Evolutionary conservation across 2,888 invertebrate genomes (phyloP).

Genomic region (Saturnia pavonia): DNA sequence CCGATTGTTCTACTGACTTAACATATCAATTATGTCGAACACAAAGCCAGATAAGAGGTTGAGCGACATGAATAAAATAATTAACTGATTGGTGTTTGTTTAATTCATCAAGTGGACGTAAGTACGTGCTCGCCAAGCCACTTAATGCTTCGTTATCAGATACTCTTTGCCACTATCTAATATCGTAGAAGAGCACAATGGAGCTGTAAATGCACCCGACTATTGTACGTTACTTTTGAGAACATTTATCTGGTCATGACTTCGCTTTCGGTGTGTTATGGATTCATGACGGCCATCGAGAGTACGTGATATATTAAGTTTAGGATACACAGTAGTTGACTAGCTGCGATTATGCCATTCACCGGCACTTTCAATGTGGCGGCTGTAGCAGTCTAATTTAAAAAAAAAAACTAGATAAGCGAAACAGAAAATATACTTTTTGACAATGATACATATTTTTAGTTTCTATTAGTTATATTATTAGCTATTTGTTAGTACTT

Average conservation of each 20-base stretch:
- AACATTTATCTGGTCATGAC: slow-evolving; percentile 53
- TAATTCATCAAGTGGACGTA: slow-evolving; percentile 74
- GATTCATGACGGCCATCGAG: background rate
- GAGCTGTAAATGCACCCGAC: slow-evolving; percentile 66
- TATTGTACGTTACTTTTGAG: slow-evolving; percentile 56
- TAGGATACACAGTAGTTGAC: background rate
- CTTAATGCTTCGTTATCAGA: slow-evolving; percentile 73
- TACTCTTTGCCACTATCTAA: slow-evolving; percentile 54
- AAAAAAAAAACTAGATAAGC: too few relatives aligned
- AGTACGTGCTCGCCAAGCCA: slow-evolving; percentile 60
- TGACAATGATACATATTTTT: too few relatives aligned
- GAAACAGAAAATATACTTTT: too few relatives aligned
- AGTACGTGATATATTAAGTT: slow-evolving; percentile 19
- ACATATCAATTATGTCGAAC: slow-evolving; percentile 80
- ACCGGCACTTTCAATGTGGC: too few relatives aligned
- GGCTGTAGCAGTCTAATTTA: too few relatives aligned
- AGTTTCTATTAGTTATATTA: too few relatives aligned
- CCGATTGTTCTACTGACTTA: slow-evolving; percentile 77
- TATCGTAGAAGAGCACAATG: slow-evolving; percentile 58
- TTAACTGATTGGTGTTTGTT: slow-evolving; percentile 81
- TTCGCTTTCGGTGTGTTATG: slow-evolving; percentile 34
- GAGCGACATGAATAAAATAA: slow-evolving; percentile 81
- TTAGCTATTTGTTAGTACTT: too few relatives aligned
- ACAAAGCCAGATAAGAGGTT: slow-evolving; percentile 73
- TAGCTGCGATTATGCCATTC: background rate